Base-by-base conservation (phyloP, 2,888 invertebrate species). In the Tenthredo distinguenda region DNA sequence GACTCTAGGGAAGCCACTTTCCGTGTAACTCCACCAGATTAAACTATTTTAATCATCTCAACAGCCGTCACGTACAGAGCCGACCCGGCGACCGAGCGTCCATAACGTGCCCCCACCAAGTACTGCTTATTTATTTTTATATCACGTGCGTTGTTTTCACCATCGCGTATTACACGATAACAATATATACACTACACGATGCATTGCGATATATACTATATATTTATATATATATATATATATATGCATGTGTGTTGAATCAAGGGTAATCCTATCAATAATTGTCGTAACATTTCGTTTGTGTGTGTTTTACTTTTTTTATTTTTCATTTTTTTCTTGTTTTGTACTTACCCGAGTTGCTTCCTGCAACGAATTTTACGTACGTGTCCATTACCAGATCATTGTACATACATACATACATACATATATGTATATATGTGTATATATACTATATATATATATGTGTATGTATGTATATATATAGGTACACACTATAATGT, bases 111-210 rank as follows among this genome's bases (percentile, higher is more conserved):
- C 92, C 92, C 91, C 93, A 93, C 92, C 92, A 91, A 26, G 55
- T 55, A 91, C 91, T 90, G 93, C 92, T 93, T 93, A 93, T 93
- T 93, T 93, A 93, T 93, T 93, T 91, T 90, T 89, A 89, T 88
- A 87, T 88, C 88, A 68, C 83, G 50, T 26, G 7, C 62, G 62
- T 62, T 62, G 18, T 81, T 62, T 62, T 81, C 62, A 81, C 81
- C 81, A 62, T 71, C 21, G 76, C 76, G 81, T n/a, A 37, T 50
- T 12, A 62, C 21, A 81, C 21, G 15, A 50, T 58, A 7, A 26
- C 18, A 76, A 12, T 31, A 76, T 43, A 31, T 43, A 31, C 18
- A 50, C 26, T n/a, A 74, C 43, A 26, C 15, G 34, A 34, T 18
- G 18, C 18, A 34, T 71, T 34, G 2, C 71, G 34, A 71, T 34